Evolutionary conservation across 2,113 vertebrate species (phyloP).

Genomic region (Neotragus pygmaeus): DNA sequence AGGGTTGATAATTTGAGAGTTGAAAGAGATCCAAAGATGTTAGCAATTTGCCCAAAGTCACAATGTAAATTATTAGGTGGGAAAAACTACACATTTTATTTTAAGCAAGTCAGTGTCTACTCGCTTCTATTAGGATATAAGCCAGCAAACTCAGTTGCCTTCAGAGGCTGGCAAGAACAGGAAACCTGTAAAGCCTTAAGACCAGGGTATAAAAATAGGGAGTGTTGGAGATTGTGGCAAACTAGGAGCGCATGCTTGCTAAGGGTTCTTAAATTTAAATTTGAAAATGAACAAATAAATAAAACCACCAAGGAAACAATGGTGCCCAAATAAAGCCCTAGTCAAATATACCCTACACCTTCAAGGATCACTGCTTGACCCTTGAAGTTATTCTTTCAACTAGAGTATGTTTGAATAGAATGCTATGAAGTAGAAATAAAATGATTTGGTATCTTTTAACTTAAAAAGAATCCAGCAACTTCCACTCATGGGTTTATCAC

Average conservation of each 20-base stretch:
- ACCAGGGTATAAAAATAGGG: background rate
- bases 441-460: conserved; percentile 13
- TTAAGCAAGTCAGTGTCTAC: background rate
- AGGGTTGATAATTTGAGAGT: background rate
- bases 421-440: conserved; percentile 17
- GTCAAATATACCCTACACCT: background rate
- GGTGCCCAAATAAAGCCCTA: background rate
- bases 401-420: background rate
- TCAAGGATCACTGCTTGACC: background rate
- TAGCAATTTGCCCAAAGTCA: background rate
- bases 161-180: background rate
- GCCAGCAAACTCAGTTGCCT: background rate
- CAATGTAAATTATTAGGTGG: background rate
- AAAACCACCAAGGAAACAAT: background rate
- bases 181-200: background rate
- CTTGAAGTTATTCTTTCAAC: background rate
- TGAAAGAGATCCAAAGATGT: background rate
- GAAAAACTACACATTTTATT: background rate
- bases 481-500: background rate
- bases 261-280: background rate
- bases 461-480: background rate
- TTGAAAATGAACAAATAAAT: background rate
- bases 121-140: background rate
- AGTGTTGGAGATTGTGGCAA: background rate
- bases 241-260: background rate